Evolutionary conservation across 2,888 invertebrate species (phyloP).

Genomic region (Octonoba sinensis): DNA sequence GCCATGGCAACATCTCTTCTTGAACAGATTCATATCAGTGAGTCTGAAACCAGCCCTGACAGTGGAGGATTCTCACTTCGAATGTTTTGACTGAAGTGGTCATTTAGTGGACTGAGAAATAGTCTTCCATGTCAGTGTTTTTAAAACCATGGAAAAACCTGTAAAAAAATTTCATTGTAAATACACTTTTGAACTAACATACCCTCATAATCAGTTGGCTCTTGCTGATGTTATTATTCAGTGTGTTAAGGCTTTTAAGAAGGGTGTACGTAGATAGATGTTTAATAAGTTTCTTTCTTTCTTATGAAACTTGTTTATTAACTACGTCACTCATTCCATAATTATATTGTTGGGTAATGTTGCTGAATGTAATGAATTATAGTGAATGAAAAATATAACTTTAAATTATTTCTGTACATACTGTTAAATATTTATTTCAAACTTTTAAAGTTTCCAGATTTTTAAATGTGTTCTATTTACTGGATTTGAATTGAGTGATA

Average conservation of each 20-base stretch:
- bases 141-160: constrained; percentile 53
- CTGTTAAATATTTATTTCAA: constrained; percentile 52
- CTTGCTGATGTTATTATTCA: constrained; percentile 35
- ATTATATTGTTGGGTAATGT: constrained; percentile 35
- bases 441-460: constrained; percentile 31
- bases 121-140: constrained; percentile 64
- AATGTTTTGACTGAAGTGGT: constrained; percentile 59
- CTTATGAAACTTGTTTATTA: constrained; percentile 26
- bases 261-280: constrained; percentile 48
- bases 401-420: constrained; percentile 36
- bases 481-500: constrained; percentile 40
- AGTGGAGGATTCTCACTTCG: constrained; percentile 59
- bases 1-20: constrained; percentile 66
- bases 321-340: constrained; percentile 35
- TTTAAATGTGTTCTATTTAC: constrained; percentile 38
- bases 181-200: constrained; percentile 49
- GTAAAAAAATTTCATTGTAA: constrained; percentile 48
- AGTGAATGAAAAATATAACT: too few species aligned
- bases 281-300: constrained; percentile 27
- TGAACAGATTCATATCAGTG: constrained; percentile 62
- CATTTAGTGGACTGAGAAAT: constrained; percentile 49
- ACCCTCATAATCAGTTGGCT: constrained; percentile 45
- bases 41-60: constrained; percentile 61
- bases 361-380: constrained; percentile 1
- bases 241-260: constrained; percentile 53